A percentile compares a stretch with the other conserved stretches of the same genome.
phyloP scores from a whole-genome alignment of 2,888 invertebrate species.

The Odontocerum albicorne region DNA sequence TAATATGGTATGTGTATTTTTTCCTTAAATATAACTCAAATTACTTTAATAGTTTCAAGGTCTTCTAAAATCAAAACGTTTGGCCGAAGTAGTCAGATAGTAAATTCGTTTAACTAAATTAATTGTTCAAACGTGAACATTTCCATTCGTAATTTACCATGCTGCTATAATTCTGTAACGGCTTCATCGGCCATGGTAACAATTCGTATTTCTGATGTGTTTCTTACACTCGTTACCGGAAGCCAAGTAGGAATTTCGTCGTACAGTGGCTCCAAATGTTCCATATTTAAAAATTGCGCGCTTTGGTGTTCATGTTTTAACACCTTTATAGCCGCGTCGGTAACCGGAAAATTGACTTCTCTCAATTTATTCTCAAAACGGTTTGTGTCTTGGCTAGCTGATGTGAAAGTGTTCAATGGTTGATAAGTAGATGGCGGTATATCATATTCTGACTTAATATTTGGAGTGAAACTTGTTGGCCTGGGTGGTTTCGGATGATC shows the following conservation, averaged over 20 bases:
- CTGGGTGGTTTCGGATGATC: constrained; percentile 57
- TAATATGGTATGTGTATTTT: too few species aligned
- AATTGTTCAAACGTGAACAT: too few species aligned
- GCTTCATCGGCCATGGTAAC: constrained; percentile 47
- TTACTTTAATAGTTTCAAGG: too few species aligned
- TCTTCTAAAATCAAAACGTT: too few species aligned
- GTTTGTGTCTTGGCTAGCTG: constrained; percentile 45
- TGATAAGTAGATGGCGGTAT: constrained; percentile 20
- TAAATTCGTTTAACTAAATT: too few species aligned
- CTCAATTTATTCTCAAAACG: constrained; percentile 28
- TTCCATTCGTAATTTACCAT: too few species aligned
- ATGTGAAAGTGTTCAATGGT: constrained; percentile 39
- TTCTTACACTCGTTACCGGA: constrained; percentile 53
- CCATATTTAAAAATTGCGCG: constrained; percentile 40
- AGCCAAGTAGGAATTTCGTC: constrained; percentile 66
- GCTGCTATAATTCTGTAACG: constrained; percentile 48
- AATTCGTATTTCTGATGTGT: constrained; percentile 46
- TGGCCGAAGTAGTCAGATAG: too few species aligned
- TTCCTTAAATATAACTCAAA: too few species aligned
- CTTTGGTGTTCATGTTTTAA: constrained; percentile 53
- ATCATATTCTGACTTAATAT: neutral
- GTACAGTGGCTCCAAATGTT: constrained; percentile 62
- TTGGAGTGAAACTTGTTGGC: constrained; percentile 21
- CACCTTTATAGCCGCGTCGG: constrained; percentile 51
- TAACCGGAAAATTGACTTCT: constrained; percentile 40